Base-by-base conservation (phyloP, 2,888 invertebrate species). In the Tyria jacobaeae region DNA sequence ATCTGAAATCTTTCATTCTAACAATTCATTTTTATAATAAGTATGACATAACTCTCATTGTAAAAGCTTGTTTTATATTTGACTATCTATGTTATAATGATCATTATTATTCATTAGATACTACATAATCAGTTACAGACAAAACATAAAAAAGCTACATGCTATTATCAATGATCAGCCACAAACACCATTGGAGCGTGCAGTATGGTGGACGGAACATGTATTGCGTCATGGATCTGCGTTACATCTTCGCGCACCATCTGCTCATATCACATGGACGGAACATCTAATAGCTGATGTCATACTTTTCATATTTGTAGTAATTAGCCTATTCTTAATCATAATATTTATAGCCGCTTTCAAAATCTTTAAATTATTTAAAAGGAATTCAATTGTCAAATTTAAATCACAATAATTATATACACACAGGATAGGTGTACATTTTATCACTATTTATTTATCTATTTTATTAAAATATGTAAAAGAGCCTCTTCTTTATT, bases 151-250 rank as follows among this genome's bases (percentile, higher is more conserved):
- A 31, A 41, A 48, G 14, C 21, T 68, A 0, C 66, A 63, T 21
- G 15, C 3, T 0, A 24, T 78, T 0, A 61, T 76, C 41, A 60
- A 55, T 6, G 80, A 81, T 52, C 71, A 75, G 53, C 77, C 79
- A 0, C 76, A 75, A 55, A 50, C 47, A 0, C 55, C 81, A 0
- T 56, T 82, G 44, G 85, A 88, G 44, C 81, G 83, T 50, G 87
- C 88, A 2, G 73, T 89, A n/a, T 89, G 87, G 86, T 89, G 89
- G 88, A 85, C 85, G 0, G 90, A 90, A 69, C 86, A 90, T 62
- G 84, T 88, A 3, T 64, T 90, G 10, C 76, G 89, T 1, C 87
- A 90, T 60, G 76, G 82, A 1, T 37, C 48, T 9, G 86, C 86
- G 0, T 68, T 62, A 39, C 88, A 90, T 66, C 78, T 90, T 9